Percentiles rank a stretch among this genome's conserved stretches.
These are phyloP conservation scores for Dicranocentrus wangi DNA, from an alignment of 2,888 invertebrate species.

Conservation along the genomic window DNA sequence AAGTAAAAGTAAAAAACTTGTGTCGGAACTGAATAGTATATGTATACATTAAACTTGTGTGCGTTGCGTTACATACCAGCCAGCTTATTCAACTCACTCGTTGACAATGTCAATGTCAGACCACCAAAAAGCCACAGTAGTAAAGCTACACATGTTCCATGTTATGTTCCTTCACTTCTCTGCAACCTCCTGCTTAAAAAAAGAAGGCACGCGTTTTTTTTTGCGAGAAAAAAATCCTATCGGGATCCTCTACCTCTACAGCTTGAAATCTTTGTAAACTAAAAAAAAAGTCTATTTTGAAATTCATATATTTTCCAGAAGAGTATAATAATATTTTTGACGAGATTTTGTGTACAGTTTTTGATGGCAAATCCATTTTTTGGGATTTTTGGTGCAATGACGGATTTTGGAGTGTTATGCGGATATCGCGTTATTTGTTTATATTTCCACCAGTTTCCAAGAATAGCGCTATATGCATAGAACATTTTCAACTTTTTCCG, in stretches of 20 bases:
- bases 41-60: neutral
- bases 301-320: conserved; percentile 14
- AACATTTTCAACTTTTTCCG: conserved; percentile 26
- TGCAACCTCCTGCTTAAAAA: too few relatives aligned
- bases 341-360: neutral
- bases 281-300: neutral
- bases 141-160: conserved; percentile 40
- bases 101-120: conserved; percentile 58
- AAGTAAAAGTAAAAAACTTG: neutral
- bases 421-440: neutral
- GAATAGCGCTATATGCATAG: conserved; percentile 18
- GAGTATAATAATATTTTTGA: neutral
- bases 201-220: too few relatives aligned
- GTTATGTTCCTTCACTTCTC: conserved; percentile 18
- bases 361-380: too few relatives aligned
- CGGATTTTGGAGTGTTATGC: too few relatives aligned
- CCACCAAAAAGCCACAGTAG: conserved; percentile 30
- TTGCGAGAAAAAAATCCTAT: neutral
- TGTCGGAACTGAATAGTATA: neutral
- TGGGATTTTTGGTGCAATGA: too few relatives aligned
- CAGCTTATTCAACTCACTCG: conserved; percentile 36
- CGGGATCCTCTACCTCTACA: neutral
- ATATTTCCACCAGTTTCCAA: neutral
- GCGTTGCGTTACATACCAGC: too few relatives aligned
- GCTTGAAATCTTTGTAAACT: neutral